A percentile compares a stretch with the other conserved stretches of the same genome.
Conservation (phyloP, 2,113 vertebrate species). For the Felis catus region F.catus_Fca126_mat1.0 CM031425.1:46860501-46861000, state of each 20-base stretch:
- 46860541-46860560: background rate
- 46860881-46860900: no score
- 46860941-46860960: background rate
- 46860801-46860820: no score
- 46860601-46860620: background rate
- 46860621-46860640: background rate
- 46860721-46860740: no score
- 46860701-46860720: background rate
- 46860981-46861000: background rate
- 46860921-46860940: no score
- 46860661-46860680: background rate
- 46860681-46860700: background rate
- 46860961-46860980: background rate
- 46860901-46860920: no score
- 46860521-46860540: constrained; percentile 19
- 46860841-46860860: no score
- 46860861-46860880: no score
- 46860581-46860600: constrained; percentile 1
- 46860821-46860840: no score
- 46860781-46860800: no score
- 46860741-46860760: no score
- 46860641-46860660: background rate
- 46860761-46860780: no score
- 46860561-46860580: background rate
- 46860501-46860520: background rate